These are phyloP conservation scores for Rachycentron canadum DNA, from an alignment of 2,797 vertebrate species.

Conservation along the genomic window DNA sequence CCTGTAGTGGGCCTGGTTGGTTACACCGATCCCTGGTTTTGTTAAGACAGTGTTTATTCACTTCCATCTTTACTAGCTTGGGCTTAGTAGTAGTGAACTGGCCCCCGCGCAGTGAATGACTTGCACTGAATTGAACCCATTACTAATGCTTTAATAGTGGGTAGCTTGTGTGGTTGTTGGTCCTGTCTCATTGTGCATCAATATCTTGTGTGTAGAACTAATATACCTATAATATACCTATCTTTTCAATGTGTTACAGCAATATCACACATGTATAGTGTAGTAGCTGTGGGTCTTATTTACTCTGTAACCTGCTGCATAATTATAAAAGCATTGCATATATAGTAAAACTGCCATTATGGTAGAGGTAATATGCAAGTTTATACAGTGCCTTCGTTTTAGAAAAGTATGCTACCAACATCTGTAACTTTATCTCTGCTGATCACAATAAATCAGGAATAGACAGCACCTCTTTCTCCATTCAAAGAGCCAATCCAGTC, in stretches of 20 bases:
- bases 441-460: constrained; percentile 6
- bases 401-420: neutral
- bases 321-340: constrained; percentile 2
- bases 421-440: constrained; percentile 11
- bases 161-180: neutral
- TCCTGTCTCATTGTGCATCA: neutral
- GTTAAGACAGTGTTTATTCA: constrained; percentile 43
- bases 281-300: neutral
- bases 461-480: constrained; percentile 50
- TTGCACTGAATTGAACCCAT: constrained; percentile 24
- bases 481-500: constrained; percentile 67
- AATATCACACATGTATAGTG: neutral
- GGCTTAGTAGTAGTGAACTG: neutral
- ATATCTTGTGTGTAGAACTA: neutral
- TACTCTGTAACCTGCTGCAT: neutral
- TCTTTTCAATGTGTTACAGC: neutral
- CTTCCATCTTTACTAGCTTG: constrained; percentile 43
- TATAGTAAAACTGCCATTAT: neutral
- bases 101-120: constrained; percentile 4
- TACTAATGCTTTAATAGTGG: constrained; percentile 10
- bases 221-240: neutral
- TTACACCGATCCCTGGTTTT: constrained; percentile 44
- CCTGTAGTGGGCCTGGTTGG: constrained; percentile 25
- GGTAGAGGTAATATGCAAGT: neutral
- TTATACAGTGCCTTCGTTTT: neutral